A percentile compares a stretch with the other conserved stretches of the same genome.
phyloP scores from a whole-genome alignment of 2,888 invertebrate species.

The Drepana falcataria region DNA sequence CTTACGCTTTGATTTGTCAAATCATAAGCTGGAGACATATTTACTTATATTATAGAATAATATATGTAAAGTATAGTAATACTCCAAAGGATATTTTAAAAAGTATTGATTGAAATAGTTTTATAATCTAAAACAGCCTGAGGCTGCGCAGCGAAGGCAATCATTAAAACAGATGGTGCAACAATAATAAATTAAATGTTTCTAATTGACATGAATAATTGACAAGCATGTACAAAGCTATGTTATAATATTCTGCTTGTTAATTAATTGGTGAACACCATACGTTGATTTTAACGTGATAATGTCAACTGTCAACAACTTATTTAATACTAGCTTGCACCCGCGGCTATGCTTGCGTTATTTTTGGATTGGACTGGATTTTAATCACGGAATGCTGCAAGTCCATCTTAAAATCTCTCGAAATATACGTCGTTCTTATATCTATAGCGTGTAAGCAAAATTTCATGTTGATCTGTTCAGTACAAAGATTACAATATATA shows the following conservation, averaged over 20 bases:
- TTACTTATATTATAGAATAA: no score
- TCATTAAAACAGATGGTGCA: neutral
- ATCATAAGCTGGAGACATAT: no score
- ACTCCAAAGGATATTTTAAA: neutral
- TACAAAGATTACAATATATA: no score
- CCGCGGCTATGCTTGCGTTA: no score
- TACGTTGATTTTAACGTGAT: neutral
- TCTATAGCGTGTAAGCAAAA: no score
- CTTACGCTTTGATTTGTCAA: no score
- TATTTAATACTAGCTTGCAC: neutral
- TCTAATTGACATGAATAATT: neutral
- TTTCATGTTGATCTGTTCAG: no score
- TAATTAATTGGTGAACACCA: no score
- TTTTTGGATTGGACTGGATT: no score
- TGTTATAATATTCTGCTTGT: neutral
- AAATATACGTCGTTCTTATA: no score
- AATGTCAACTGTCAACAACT: neutral
- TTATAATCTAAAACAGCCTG: neutral
- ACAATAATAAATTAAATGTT: neutral
- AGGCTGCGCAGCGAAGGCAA: neutral
- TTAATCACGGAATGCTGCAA: no score
- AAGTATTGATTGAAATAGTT: neutral
- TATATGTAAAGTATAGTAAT: neutral
- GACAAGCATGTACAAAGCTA: neutral
- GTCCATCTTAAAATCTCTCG: no score